Base-by-base conservation (phyloP, 2,888 invertebrate species). In the Achlya flavicornis region DNA sequence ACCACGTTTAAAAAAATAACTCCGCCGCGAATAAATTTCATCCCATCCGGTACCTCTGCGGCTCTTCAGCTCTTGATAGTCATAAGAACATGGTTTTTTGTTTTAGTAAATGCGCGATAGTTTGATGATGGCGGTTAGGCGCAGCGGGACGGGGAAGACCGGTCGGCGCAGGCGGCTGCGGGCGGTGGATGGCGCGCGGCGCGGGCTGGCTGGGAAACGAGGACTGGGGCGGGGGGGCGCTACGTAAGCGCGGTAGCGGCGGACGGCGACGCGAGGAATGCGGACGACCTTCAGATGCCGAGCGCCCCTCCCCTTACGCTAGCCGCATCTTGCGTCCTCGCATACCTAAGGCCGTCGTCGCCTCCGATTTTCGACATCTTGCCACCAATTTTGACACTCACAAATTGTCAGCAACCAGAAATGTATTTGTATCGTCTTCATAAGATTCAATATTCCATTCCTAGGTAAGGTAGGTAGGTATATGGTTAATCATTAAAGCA, bases 211-310 rank as follows among this genome's bases (percentile, higher is more conserved):
- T 53, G 72, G 76, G 75, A 5, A 7, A 10, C 4, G 46, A n/a
- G 7, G 46, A 46, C 14, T 43, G 43, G 74, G 70, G 76, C 76
- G 73, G 78, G 81, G 82, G 86, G 92, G 91, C 90, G 92, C 93
- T 93, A 93, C 93, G 93, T 93, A 93, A 93, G 92, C 93, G 93
- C 93, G 92, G 93, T 93, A 93, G 93, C 93, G 85, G 92, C 91
- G 92, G 93, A 88, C 91, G 92, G 91, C 91, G 92, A 92, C 92
- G 92, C 89, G 87, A 88, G 93, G 93, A 93, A 93, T 93, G 93
- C 93, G 93, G 93, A 91, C 93, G 93, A 92, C 93, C 93, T 93
- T 93, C 93, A 92, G 90, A 92, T 92, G 89, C 92, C 93, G 91
- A 91, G 85, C 88, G 89, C 92, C 92, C 92, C 91, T 90, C 92